These are phyloP conservation scores for Cosmorhoe ocellata DNA, from an alignment of 2,888 invertebrate species.

Conservation along the genomic window DNA sequence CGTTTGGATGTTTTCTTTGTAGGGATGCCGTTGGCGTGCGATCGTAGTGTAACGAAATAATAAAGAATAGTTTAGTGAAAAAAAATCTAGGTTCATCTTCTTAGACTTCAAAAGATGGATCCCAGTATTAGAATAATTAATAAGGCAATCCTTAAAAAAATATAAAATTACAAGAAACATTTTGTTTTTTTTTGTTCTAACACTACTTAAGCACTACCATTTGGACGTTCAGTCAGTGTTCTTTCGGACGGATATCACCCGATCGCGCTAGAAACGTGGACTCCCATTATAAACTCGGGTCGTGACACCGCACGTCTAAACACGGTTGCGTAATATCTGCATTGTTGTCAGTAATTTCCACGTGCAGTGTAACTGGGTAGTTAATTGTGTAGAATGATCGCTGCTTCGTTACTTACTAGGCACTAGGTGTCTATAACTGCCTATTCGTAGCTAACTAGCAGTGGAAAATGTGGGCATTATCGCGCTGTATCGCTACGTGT, in stretches of 20 bases:
- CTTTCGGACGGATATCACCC: constrained; percentile 55
- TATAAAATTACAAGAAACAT: no score
- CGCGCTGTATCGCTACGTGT: constrained; percentile 49
- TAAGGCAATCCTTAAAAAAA: no score
- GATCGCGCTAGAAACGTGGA: constrained; percentile 59
- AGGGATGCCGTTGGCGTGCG: no score
- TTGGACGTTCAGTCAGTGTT: no score
- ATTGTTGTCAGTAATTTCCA: constrained; percentile 61
- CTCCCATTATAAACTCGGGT: constrained; percentile 57
- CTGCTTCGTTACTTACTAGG: constrained; percentile 38
- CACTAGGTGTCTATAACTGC: constrained; percentile 17
- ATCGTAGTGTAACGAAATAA: no score
- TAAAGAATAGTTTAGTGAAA: no score
- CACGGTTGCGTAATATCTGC: constrained; percentile 62
- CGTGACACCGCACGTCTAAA: constrained; percentile 63
- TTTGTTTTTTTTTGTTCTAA: no score
- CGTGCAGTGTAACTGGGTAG: constrained; percentile 53
- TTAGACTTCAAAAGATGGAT: no score
- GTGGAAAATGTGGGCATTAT: constrained; percentile 62
- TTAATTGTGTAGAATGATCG: constrained; percentile 59
- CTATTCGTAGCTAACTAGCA: constrained; percentile 40
- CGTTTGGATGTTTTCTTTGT: no score
- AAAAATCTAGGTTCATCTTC: no score
- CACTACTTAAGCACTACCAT: no score
- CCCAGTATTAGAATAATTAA: no score